Base-by-base conservation (phyloP, 2,113 vertebrate species). In the Arothron firmamentum region DNA sequence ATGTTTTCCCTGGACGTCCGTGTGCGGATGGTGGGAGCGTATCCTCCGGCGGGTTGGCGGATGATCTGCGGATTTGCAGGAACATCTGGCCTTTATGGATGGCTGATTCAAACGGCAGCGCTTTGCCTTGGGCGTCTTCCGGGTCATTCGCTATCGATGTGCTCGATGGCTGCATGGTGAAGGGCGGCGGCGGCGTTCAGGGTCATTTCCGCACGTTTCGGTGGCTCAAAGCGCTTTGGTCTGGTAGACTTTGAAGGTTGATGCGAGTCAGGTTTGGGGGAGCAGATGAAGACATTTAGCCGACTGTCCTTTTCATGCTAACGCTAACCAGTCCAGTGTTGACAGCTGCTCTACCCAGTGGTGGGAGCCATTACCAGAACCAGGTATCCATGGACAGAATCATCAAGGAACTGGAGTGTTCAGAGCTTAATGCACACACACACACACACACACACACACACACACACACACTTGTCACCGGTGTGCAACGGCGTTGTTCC, bases 51-150 rank as follows among this genome's bases (percentile, higher is more conserved):
- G 42, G 14, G 20, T 65, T 63, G 31, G 11, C 43, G 70, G 57
- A 38, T 38, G 21, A 20, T 28, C 46, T 56, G 45, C 23, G 55
- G 67, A 54, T 58, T 48, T 17, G 43, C 56, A 64, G 42, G 25
- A 83, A 83, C 84, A 85, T 79, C 79, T 84, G 82, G 81, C 63
- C 72, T 76, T 80, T 43, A 73, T 63, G 81, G 76, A 77, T 70
- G 75, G 72, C 62, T 59, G 73, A 43, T 46, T 65, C 17, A 23
- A 65, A 69, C 63, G 28, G 59, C 45, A 45, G 5, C 58, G 51
- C 12, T 67, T 55, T 60, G 79, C 75, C 78, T 51, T 49, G 2
- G 55, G 75, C 74, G 1, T 73, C 75, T 68, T 84, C 74, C 77
- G 72, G 84, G 82, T 79, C 80, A 74, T 71, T 66, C 48, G 31